phyloP scores from a whole-genome alignment of 2,888 invertebrate species.

The Platynereis dumerilii region DNA sequence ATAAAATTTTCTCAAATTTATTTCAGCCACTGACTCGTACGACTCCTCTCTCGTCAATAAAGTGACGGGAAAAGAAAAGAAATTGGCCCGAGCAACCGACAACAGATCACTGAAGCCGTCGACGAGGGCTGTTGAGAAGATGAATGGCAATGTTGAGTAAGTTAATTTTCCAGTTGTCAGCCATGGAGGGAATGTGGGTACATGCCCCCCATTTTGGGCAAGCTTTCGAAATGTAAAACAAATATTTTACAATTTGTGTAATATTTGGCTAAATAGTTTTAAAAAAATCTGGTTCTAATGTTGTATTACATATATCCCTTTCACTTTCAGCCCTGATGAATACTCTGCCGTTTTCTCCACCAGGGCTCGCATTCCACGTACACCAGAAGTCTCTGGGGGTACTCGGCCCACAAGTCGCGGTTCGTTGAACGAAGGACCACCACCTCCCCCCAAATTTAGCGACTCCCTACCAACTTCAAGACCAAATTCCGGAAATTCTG shows the following conservation, averaged over 20 bases:
- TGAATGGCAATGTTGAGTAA: too few species aligned
- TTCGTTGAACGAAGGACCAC: conserved; percentile 44
- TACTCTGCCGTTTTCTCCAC: conserved; percentile 61
- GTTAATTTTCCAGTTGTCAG: too few species aligned
- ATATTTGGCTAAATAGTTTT: too few species aligned
- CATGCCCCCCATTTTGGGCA: too few species aligned
- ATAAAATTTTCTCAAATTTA: too few species aligned
- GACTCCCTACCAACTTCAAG: conserved; percentile 50
- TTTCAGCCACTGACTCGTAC: conserved; percentile 21
- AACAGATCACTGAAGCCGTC: conserved; percentile 37
- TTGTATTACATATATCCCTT: too few species aligned
- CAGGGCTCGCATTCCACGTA: conserved; percentile 60
- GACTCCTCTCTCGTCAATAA: conserved; percentile 25
- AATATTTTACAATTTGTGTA: too few species aligned
- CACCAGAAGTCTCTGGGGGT: conserved; percentile 51
- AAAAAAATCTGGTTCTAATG: too few species aligned
- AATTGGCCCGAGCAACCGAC: conserved; percentile 22
- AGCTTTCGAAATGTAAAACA: too few species aligned
- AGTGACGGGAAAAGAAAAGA: conserved; percentile 19
- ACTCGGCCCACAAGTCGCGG: conserved; percentile 66
- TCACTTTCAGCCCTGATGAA: conserved; percentile 46
- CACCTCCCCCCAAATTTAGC: conserved; percentile 58
- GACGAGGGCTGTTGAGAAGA: conserved; percentile 40
- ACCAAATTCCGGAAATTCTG: conserved; percentile 58
- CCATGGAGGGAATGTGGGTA: too few species aligned